Evolutionary conservation across 2,797 vertebrate genomes (phyloP).

Genomic region (Paramormyrops hopkinsi): DNA sequence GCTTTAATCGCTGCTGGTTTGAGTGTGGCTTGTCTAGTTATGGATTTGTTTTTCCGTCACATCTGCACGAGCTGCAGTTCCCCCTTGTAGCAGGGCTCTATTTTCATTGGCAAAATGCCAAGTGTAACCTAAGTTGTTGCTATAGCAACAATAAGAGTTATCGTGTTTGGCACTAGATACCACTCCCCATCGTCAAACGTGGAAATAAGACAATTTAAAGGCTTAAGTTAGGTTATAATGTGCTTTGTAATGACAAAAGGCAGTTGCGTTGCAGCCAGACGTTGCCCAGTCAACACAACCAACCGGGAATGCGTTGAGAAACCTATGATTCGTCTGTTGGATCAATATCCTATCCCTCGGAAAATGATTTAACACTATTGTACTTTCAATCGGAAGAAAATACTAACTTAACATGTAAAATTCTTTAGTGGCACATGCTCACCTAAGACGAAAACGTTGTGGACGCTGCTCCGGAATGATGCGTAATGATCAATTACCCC

Average conservation of each 20-base stretch:
- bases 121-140: conserved; percentile 84
- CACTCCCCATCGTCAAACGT: conserved; percentile 21
- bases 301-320: neutral
- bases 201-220: conserved; percentile 11
- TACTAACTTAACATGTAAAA: neutral
- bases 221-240: conserved; percentile 6
- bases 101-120: conserved; percentile 71
- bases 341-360: neutral
- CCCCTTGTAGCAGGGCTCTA: conserved; percentile 22
- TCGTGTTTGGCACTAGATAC: conserved; percentile 46
- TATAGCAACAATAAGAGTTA: conserved; percentile 80
- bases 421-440: neutral
- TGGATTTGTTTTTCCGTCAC: conserved; percentile 18
- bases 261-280: neutral
- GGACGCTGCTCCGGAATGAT: neutral
- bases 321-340: neutral
- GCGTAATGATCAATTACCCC: neutral
- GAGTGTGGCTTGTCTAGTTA: neutral
- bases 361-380: neutral
- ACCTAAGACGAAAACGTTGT: neutral
- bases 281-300: neutral
- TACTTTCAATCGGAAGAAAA: neutral
- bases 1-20: neutral
- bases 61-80: conserved; percentile 20
- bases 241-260: neutral